Evolutionary conservation across 2,113 vertebrate species (phyloP), one percentile per base, ranked within the genome.

Genomic region (Xiphias gladius): DNA sequence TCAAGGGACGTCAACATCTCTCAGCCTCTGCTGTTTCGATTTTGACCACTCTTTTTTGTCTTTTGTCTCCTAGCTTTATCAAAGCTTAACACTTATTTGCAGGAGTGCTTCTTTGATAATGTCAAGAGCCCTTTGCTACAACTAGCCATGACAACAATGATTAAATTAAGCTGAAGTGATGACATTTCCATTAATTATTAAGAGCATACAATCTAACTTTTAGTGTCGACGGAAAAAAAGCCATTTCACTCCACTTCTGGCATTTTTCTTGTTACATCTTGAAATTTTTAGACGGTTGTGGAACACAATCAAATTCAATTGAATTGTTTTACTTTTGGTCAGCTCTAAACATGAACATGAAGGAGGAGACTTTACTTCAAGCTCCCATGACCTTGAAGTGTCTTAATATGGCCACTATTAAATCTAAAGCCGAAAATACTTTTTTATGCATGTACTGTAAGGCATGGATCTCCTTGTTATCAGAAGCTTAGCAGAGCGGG

Each of bases 281-380:
- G 69, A 73, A 65, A 14, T 46, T 37, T 26, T 55, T 72, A 54
- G 13, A 46, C 0, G 10, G 26, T 11, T 46, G 26, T n/a, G 50
- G 24, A 80, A 35, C 7, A 43, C 35, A 65, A 13, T 43, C 24
- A 20, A 19, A 61, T 24, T 64, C 46, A 55, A 46, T 65, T 73
- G 8, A 55, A 48, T 13, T 37, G 22, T 37, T 69, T 61, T 26
- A 61, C 2, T 55, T 20, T 75, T 9, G 41, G 20, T 54, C 57
- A 63, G 57, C 19, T 62, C 52, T 32, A 68, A 75, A 63, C 59
- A 65, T 13, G 14, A 19, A 76, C 66, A 63, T 3, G 1, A 30
- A 30, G n/a, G 35, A 48, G 57, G 57, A 41, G 35, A 24, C 30
- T 12, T 54, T 16, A 22, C 32, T 12, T 24, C 9, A 55, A 16